A percentile compares a stretch with the other conserved stretches of the same genome.
Conservation (phyloP, 92 coral and sea anemone species). For the Actinostola sp. region DNA sequence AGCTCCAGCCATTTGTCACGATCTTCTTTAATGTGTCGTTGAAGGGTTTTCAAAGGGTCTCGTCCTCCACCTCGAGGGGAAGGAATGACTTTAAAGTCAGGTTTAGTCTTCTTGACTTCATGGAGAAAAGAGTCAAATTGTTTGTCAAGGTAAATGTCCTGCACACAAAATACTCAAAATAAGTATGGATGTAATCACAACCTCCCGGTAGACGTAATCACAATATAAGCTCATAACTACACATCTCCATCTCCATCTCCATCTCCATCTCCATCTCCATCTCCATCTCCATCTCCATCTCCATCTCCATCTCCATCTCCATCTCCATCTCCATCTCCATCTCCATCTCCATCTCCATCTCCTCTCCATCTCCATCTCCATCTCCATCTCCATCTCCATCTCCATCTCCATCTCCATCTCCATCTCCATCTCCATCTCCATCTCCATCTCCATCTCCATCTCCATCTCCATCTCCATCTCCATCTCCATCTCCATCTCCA, state of each 20-base stretch:
- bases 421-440: no score
- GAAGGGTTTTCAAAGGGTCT: conserved; percentile 63
- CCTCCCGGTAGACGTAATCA: background rate
- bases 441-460: no score
- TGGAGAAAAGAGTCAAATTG: conserved; percentile 55
- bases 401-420: no score
- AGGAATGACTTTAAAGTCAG: conserved; percentile 66
- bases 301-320: no score
- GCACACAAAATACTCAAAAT: background rate
- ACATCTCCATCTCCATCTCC: background rate
- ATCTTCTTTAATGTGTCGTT: conserved; percentile 52
- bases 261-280: no score
- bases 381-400: no score
- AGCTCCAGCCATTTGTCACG: conserved; percentile 82
- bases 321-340: no score
- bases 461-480: no score
- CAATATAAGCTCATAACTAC: background rate
- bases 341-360: no score
- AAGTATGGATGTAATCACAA: background rate
- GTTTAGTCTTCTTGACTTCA: conserved; percentile 74
- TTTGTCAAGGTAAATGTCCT: conserved; percentile 83
- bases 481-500: no score
- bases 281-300: no score
- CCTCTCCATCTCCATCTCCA: no score
- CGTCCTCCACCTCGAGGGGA: conserved; percentile 59